phyloP scores from a whole-genome alignment of 2,888 invertebrate species.

The Anarsia innoxiella region DNA sequence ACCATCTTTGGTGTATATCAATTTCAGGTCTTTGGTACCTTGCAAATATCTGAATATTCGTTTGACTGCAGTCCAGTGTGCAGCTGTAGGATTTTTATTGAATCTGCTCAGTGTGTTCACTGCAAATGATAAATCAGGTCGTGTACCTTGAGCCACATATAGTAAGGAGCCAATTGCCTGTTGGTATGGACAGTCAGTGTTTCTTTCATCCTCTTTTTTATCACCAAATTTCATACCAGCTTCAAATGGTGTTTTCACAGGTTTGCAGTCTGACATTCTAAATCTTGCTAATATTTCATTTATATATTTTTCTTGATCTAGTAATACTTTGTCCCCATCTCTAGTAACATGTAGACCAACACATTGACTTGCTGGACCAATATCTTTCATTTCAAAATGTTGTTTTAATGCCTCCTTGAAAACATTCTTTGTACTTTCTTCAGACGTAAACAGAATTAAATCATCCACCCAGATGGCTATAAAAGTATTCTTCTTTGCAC shows the following conservation, averaged over 20 bases:
- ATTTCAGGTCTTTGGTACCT: constrained; percentile 13
- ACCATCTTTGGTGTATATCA: constrained; percentile 9
- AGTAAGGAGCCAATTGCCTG: constrained; percentile 1
- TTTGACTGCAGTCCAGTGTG: constrained; percentile 17
- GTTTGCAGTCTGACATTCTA: constrained; percentile 20
- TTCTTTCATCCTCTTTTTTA: background rate
- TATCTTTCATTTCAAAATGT: constrained; percentile 21
- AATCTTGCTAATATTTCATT: constrained; percentile 14
- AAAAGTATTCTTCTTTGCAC: constrained; percentile 19
- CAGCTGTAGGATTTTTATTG: constrained; percentile 11
- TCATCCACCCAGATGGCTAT: constrained; percentile 25
- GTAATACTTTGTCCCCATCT: background rate
- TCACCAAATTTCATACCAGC: constrained; percentile 12
- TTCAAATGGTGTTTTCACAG: constrained; percentile 18
- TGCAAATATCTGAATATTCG: constrained; percentile 14
- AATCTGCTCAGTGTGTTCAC: constrained; percentile 13
- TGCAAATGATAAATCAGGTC: constrained; percentile 14
- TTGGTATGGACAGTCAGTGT: background rate
- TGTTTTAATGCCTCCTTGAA: constrained; percentile 17
- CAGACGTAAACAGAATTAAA: constrained; percentile 16
- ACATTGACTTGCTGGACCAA: constrained; percentile 12
- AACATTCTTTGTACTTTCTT: constrained; percentile 1
- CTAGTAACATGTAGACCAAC: constrained; percentile 8
- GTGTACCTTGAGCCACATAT: constrained; percentile 8
- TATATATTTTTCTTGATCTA: constrained; percentile 18